A percentile compares a stretch with the other conserved stretches of the same genome.
Conservation (phyloP, 2,797 vertebrate genomes). For the Gymnothorax reevesii region DNA sequence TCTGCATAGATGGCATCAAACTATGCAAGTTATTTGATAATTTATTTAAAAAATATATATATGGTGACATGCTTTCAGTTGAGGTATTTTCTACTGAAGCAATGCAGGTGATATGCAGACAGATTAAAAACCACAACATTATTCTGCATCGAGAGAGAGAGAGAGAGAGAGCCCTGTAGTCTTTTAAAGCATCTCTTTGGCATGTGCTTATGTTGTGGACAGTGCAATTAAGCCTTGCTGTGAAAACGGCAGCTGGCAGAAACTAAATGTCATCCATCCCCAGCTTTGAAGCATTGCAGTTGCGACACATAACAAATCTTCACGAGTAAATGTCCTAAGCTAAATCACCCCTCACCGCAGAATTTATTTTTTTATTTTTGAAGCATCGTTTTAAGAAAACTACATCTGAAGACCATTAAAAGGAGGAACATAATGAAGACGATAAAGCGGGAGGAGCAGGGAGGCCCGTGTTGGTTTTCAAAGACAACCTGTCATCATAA, state of each 20-base stretch:
- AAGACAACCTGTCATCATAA: neutral
- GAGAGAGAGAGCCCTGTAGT: neutral
- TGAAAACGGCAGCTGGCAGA: neutral
- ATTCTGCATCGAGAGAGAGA: neutral
- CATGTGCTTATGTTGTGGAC: neutral
- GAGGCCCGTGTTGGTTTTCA: neutral
- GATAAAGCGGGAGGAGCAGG: neutral
- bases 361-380: neutral
- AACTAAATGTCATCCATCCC: neutral
- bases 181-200: neutral
- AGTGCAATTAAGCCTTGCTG: neutral
- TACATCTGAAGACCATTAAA: neutral
- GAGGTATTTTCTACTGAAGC: neutral
- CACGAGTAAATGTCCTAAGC: neutral
- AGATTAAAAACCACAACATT: neutral
- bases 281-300: neutral
- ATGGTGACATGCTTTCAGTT: too few species aligned
- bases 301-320: neutral
- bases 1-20: too few species aligned
- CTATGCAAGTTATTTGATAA: too few species aligned
- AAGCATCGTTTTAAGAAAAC: neutral
- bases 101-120: neutral
- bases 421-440: neutral
- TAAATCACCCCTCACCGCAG: neutral
- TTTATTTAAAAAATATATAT: too few species aligned